phyloP scores from a whole-genome alignment of 2,797 vertebrate genomes.

The Pantherophis alleghaniensis region DNA sequence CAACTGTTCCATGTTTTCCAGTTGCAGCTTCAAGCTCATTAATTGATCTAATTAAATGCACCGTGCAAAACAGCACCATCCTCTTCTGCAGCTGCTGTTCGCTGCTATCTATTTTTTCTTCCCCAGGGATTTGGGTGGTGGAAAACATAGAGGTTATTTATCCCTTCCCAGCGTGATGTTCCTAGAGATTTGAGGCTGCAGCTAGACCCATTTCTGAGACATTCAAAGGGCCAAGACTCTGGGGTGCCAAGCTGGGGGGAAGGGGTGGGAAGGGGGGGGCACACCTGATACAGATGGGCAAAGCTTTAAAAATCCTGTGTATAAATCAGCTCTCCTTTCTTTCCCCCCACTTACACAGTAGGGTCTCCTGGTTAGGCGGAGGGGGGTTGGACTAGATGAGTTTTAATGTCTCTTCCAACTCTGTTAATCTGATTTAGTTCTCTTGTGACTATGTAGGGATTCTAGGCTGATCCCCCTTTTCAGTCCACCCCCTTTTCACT shows the following conservation, averaged over 20 bases:
- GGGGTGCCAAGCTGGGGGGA: neutral
- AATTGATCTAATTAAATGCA: neutral
- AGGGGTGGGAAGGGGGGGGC: neutral
- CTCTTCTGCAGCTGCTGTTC: neutral
- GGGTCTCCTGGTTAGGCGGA: no score
- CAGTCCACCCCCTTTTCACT: neutral
- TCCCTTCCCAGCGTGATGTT: neutral
- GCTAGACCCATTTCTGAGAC: neutral
- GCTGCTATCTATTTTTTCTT: neutral
- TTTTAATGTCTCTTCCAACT: no score
- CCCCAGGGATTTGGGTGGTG: neutral
- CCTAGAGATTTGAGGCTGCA: neutral
- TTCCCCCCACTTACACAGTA: neutral
- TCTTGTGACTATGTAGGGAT: no score
- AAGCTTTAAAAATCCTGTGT: neutral
- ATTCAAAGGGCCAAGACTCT: neutral
- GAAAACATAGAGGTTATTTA: neutral
- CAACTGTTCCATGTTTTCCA: neutral
- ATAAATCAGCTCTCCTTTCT: neutral
- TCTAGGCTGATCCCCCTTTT: no score
- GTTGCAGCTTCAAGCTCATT: neutral
- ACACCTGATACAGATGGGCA: neutral
- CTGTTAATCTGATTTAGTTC: neutral
- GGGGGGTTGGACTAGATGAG: no score
- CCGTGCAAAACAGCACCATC: neutral